Evolutionary conservation across 2,888 invertebrate genomes (phyloP).

Genomic region (Agrochola lychnidis): DNA sequence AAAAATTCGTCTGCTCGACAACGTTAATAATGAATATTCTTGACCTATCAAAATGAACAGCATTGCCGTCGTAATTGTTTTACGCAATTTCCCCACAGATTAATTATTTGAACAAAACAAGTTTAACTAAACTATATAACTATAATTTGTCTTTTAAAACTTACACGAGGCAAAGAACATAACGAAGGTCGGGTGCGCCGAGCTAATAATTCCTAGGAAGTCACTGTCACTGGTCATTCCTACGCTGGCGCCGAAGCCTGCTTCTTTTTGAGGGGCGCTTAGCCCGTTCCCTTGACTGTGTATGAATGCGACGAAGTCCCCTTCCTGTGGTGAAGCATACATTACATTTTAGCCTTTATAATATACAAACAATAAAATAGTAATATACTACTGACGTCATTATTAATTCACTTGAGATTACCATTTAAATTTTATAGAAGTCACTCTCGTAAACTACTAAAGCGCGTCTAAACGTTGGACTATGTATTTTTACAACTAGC

Average conservation of each 20-base stretch:
- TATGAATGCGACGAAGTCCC: constrained; percentile 93
- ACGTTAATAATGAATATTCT: neutral
- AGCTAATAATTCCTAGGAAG: constrained; percentile 91
- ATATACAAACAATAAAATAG: neutral
- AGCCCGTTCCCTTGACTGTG: constrained; percentile 76
- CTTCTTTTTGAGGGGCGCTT: constrained; percentile 70
- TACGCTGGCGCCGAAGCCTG: constrained; percentile 85
- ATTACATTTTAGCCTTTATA: neutral
- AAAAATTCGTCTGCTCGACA: neutral
- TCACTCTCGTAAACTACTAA: neutral
- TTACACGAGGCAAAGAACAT: constrained; percentile 95
- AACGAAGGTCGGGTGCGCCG: constrained; percentile 91
- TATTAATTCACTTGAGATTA: neutral
- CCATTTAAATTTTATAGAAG: neutral
- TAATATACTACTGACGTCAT: neutral
- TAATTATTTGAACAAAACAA: neutral
- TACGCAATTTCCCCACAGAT: neutral
- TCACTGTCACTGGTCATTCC: constrained; percentile 90
- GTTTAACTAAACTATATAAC: too few species aligned
- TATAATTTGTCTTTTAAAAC: constrained; percentile 62
- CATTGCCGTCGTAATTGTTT: neutral
- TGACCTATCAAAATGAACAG: neutral
- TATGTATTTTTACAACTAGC: too few species aligned
- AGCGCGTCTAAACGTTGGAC: too few species aligned
- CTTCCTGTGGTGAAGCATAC: constrained; percentile 85